These are phyloP conservation scores for Amblyornis subalaris DNA, from an alignment of 2,113 vertebrate species.

Conservation along the genomic window DNA sequence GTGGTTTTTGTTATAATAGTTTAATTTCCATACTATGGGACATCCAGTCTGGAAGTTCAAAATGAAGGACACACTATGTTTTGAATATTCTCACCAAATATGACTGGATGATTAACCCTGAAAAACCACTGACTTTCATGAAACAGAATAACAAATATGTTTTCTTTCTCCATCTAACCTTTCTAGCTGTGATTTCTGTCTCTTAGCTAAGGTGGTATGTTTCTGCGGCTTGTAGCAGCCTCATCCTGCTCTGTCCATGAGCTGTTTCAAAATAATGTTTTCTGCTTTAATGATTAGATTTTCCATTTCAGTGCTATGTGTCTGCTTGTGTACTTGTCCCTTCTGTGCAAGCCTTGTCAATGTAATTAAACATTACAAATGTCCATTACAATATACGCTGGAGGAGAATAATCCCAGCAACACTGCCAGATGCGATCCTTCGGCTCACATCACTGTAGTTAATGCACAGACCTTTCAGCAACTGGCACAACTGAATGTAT, in stretches of 20 bases:
- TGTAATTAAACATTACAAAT: constrained; percentile 25
- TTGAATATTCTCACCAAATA: neutral
- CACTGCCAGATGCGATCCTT: neutral
- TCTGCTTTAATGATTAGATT: neutral
- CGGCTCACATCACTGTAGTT: neutral
- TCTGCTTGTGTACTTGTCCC: neutral
- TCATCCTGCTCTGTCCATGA: neutral
- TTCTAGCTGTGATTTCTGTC: neutral
- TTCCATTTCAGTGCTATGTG: neutral
- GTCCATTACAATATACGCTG: neutral
- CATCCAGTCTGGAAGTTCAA: neutral
- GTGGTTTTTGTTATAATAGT: neutral
- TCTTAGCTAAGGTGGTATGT: neutral
- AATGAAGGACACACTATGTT: neutral
- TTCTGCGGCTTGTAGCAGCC: neutral
- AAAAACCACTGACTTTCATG: neutral
- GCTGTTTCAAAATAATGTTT: neutral
- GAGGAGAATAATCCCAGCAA: neutral
- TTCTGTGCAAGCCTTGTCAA: constrained; percentile 4
- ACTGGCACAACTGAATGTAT: neutral
- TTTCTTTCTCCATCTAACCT: neutral
- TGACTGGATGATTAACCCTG: neutral
- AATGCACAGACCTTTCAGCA: neutral
- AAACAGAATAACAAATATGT: neutral
- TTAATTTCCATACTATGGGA: neutral